These are phyloP conservation scores for Psephotus haematonotus DNA, from an alignment of 2,113 vertebrate genomes.

Conservation along the genomic window DNA sequence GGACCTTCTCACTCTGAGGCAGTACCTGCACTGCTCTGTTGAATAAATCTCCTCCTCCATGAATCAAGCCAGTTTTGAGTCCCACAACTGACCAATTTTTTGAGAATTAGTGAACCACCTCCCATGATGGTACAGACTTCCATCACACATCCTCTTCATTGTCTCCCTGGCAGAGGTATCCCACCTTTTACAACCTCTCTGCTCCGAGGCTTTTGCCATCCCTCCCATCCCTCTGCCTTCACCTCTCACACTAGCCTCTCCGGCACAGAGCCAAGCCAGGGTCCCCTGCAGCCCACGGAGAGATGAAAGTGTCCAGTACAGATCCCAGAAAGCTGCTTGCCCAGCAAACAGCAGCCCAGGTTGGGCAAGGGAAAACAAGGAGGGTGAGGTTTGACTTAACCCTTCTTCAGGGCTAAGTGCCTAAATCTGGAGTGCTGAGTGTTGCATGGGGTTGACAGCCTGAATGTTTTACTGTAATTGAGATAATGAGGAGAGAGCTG, in stretches of 20 bases:
- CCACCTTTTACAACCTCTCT: not conserved
- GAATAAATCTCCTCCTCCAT: not conserved
- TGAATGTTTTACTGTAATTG: not conserved
- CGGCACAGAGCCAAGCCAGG: rapidly evolving
- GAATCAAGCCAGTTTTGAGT: not conserved
- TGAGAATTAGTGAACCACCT: not conserved
- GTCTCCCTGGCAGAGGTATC: not conserved
- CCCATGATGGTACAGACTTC: not conserved
- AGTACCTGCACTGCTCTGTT: not conserved
- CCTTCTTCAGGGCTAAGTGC: too few species aligned
- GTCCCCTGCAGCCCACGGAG: not conserved
- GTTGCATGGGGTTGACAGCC: not conserved
- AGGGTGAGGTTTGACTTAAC: not conserved
- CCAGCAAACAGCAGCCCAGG: not conserved
- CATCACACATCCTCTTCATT: rapidly evolving
- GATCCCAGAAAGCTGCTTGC: not conserved
- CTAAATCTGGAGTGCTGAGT: rapidly evolving
- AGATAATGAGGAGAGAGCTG: not conserved
- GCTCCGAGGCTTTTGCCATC: not conserved
- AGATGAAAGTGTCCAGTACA: rapidly evolving
- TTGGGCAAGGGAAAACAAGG: too few species aligned
- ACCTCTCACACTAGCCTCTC: not conserved
- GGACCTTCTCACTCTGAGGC: not conserved
- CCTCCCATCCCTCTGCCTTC: not conserved
- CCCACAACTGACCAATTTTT: not conserved